phyloP scores from a whole-genome alignment of 2,113 vertebrate genomes.

The Callipepla squamata region DNA sequence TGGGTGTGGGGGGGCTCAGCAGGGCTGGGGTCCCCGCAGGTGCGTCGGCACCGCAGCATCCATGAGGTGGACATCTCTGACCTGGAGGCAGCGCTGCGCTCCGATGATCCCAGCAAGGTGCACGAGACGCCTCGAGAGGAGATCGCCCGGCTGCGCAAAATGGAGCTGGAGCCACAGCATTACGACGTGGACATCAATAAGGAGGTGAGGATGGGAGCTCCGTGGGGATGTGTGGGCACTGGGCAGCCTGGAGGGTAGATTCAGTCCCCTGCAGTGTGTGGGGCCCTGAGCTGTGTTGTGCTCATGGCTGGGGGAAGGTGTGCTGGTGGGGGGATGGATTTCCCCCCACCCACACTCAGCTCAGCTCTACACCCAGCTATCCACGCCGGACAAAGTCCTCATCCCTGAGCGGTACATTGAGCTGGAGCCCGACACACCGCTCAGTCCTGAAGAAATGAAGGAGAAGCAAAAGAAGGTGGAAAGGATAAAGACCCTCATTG shows the following conservation, averaged over 20 bases:
- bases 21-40: constrained; percentile 60
- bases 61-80: constrained; percentile 96
- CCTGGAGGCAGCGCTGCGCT: constrained; percentile 88
- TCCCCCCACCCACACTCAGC: not conserved
- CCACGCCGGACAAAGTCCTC: constrained; percentile 87
- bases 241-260: not conserved
- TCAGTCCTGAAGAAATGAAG: constrained; percentile 92
- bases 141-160: constrained; percentile 90
- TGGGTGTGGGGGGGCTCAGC: accelerated
- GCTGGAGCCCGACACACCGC: constrained; percentile 81
- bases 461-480: constrained; percentile 98
- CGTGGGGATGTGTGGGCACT: accelerated
- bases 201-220: constrained; percentile 76
- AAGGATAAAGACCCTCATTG: constrained; percentile 95
- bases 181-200: constrained; percentile 84
- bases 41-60: constrained; percentile 89
- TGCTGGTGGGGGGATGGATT: accelerated
- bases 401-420: constrained; percentile 92
- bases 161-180: constrained; percentile 86
- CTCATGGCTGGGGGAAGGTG: not conserved
- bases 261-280: accelerated
- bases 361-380: constrained; percentile 75
- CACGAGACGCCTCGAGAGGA: constrained; percentile 92
- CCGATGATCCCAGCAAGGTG: constrained; percentile 73
- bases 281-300: accelerated